Conservation (phyloP, 2,888 invertebrate species). For the Cantharis flavilabris region DNA sequence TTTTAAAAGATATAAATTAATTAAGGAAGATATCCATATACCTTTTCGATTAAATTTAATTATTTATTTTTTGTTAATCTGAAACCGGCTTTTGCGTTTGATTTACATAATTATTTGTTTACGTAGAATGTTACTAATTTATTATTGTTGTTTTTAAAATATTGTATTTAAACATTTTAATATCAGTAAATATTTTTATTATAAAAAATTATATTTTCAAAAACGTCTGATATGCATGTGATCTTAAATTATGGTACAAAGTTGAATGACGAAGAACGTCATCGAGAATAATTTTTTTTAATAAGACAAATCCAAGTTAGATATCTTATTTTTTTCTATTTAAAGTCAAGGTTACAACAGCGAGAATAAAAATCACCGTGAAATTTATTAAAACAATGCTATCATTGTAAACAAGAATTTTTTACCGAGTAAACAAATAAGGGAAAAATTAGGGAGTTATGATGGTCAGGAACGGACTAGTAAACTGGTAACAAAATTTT, state of each 20-base stretch:
- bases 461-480: background rate
- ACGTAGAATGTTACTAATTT: too few relatives aligned
- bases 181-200: too few relatives aligned
- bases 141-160: too few relatives aligned
- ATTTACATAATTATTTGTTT: background rate
- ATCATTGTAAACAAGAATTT: background rate
- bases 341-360: background rate
- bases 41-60: background rate
- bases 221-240: background rate
- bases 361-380: background rate
- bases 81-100: background rate
- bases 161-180: too few relatives aligned
- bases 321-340: background rate
- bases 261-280: background rate
- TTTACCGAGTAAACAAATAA: background rate
- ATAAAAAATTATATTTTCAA: background rate
- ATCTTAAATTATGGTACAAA: background rate
- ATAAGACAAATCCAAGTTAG: background rate
- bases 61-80: background rate
- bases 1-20: too few relatives aligned
- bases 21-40: background rate
- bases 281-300: background rate
- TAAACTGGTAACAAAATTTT: background rate
- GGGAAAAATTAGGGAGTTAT: background rate
- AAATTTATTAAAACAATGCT: background rate